Evolutionary conservation across 2,888 invertebrate genomes (phyloP).

Genomic region (Belgica antarctica): DNA sequence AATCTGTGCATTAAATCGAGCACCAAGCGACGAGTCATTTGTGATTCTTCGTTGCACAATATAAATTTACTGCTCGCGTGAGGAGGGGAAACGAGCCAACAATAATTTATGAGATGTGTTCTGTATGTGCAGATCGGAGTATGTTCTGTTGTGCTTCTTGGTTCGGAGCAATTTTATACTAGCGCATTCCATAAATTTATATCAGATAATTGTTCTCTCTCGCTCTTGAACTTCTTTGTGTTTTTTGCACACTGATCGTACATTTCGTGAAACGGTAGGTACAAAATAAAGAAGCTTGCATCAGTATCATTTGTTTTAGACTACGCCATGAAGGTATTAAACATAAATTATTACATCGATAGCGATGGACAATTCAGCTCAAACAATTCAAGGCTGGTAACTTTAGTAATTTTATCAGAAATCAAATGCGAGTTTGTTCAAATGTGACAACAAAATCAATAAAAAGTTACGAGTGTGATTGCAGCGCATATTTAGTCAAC

Average conservation of each 20-base stretch:
- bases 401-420: not conserved
- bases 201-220: too few relatives aligned
- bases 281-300: not conserved
- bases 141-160: not conserved
- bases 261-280: not conserved
- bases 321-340: not conserved
- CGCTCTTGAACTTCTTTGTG: not conserved
- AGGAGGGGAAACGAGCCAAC: not conserved
- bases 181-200: not conserved
- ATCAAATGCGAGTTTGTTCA: not conserved
- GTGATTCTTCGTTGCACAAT: not conserved
- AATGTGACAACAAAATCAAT: conserved; percentile 14
- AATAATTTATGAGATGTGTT: not conserved
- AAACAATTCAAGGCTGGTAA: not conserved
- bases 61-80: not conserved
- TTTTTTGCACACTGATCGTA: not conserved
- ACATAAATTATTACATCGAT: not conserved
- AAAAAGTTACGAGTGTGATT: not conserved
- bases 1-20: too few relatives aligned
- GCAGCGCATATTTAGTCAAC: too few relatives aligned
- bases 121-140: not conserved
- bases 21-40: not conserved
- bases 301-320: not conserved
- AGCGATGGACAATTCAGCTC: not conserved
- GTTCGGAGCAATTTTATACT: not conserved